Evolutionary conservation across 1,140 invertebrate genomes (phyloP).

Genomic region (Bactericera cockerelli): DNA sequence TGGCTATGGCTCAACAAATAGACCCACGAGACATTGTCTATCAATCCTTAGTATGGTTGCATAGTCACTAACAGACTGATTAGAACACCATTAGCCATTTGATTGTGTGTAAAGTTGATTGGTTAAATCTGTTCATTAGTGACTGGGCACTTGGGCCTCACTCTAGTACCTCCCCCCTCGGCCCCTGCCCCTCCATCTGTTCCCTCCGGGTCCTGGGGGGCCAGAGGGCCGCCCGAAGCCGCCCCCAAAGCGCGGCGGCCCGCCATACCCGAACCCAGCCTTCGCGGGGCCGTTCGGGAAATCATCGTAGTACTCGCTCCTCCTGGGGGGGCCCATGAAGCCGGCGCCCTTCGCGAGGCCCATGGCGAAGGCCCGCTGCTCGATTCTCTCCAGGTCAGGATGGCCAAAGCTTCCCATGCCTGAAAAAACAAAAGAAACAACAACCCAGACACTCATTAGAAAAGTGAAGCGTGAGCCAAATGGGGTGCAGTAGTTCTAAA

Average conservation of each 20-base stretch:
- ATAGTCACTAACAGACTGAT: too few relatives aligned
- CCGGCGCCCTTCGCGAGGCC: neutral
- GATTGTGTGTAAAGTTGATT: too few relatives aligned
- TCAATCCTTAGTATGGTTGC: too few relatives aligned
- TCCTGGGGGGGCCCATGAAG: neutral
- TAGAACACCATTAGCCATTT: too few relatives aligned
- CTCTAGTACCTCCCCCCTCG: neutral
- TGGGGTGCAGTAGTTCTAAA: too few relatives aligned
- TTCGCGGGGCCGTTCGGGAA: neutral
- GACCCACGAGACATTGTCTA: too few relatives aligned
- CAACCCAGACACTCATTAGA: too few relatives aligned
- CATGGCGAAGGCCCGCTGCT: neutral
- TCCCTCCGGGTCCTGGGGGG: neutral
- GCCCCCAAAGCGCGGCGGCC: neutral
- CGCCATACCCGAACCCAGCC: neutral
- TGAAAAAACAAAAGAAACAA: too few relatives aligned
- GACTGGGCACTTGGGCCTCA: too few relatives aligned
- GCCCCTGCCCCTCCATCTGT: neutral
- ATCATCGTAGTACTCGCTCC: neutral
- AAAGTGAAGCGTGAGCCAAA: too few relatives aligned
- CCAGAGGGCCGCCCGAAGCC: neutral
- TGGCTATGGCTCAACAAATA: too few relatives aligned
- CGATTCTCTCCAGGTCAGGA: neutral
- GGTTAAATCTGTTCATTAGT: too few relatives aligned
- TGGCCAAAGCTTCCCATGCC: neutral